phyloP scores from a whole-genome alignment of 2,888 invertebrate genomes.

The Clusia tigrina region DNA sequence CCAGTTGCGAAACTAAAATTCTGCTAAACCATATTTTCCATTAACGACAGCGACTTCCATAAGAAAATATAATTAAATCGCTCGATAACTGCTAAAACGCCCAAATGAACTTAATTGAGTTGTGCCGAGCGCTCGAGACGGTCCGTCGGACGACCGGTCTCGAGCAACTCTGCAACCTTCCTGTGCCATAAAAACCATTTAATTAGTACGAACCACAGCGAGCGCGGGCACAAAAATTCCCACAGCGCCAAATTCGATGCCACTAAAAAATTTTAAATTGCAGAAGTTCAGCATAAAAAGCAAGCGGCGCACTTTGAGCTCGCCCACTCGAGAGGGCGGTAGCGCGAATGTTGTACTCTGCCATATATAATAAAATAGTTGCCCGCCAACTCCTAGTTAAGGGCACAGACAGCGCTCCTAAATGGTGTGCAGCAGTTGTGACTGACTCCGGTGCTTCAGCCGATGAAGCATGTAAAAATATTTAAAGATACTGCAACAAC shows the following conservation, averaged over 20 bases:
- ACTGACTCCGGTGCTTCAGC: constrained; percentile 47
- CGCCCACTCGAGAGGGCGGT: background rate
- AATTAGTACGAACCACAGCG: constrained; percentile 40
- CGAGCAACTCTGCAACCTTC: background rate
- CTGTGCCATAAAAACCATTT: constrained; percentile 47
- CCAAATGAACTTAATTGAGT: constrained; percentile 38
- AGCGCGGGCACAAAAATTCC: constrained; percentile 35
- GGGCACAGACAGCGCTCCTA: too few species aligned
- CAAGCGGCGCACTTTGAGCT: constrained; percentile 43
- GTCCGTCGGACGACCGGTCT: too few species aligned
- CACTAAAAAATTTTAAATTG: constrained; percentile 38
- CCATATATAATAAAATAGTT: too few species aligned
- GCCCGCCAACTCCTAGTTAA: too few species aligned
- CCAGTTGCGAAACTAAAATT: too few species aligned
- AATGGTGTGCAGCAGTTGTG: background rate
- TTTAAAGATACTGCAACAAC: constrained; percentile 15
- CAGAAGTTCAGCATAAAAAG: constrained; percentile 51
- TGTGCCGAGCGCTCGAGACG: constrained; percentile 16
- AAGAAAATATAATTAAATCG: constrained; percentile 15
- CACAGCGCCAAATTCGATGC: constrained; percentile 28
- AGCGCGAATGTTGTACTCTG: too few species aligned
- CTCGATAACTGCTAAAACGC: constrained; percentile 32
- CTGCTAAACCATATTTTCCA: background rate
- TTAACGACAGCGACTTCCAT: background rate
- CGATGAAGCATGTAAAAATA: constrained; percentile 56